Conservation (phyloP, 1,140 invertebrate species). For the Euura saliciscinereae region DNA sequence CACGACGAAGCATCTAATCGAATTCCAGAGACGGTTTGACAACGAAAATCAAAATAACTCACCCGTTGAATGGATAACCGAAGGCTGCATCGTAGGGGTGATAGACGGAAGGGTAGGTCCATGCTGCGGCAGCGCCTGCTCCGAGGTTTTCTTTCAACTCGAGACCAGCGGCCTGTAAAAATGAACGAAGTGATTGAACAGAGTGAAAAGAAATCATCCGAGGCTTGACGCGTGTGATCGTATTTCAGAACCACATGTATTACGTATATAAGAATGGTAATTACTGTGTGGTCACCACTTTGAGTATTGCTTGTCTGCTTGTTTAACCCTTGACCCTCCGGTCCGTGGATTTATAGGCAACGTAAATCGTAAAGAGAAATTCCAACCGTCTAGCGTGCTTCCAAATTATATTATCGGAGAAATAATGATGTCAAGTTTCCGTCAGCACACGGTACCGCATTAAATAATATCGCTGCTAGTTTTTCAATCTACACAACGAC, state of each 20-base stretch:
- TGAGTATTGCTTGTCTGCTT: conserved; percentile 33
- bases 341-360: conserved; percentile 2
- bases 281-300: conserved; percentile 21
- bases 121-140: conserved; percentile 74
- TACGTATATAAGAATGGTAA: neutral
- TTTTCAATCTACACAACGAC: too few species aligned
- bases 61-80: conserved; percentile 92
- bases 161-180: conserved; percentile 71
- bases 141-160: conserved; percentile 88
- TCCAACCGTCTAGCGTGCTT: too few species aligned
- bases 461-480: too few species aligned
- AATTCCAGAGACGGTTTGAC: too few species aligned
- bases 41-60: conserved; percentile 57
- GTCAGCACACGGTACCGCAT: neutral
- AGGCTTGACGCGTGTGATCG: neutral
- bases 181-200: neutral
- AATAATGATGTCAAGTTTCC: neutral
- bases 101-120: conserved; percentile 88
- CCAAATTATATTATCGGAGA: neutral
- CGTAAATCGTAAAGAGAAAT: neutral
- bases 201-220: neutral
- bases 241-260: too few species aligned
- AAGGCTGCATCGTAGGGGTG: conserved; percentile 89
- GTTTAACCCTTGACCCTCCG: conserved; percentile 30
- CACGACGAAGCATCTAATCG: too few species aligned